Evolutionary conservation across 1,140 invertebrate species (phyloP).

Genomic region (Maniola jurtina): DNA sequence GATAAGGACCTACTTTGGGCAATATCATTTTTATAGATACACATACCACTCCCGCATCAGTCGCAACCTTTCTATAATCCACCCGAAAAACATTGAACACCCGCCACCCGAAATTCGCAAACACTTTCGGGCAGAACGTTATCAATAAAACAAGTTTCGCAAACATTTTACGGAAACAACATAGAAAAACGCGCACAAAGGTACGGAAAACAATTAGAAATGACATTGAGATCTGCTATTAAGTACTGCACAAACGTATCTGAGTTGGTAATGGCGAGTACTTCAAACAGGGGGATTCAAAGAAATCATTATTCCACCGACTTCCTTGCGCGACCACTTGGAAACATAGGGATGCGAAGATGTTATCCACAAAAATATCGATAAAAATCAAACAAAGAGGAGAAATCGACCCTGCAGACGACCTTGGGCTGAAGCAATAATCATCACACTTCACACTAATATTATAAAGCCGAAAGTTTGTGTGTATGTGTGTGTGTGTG

Average conservation of each 20-base stretch:
- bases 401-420: too few relatives aligned
- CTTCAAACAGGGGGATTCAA: slow-evolving; percentile 71
- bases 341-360: slow-evolving; percentile 30
- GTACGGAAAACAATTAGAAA: slow-evolving; percentile 73
- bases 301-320: slow-evolving; percentile 75
- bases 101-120: neutral
- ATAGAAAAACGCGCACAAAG: slow-evolving; percentile 45
- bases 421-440: too few relatives aligned
- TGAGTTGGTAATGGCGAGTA: slow-evolving; percentile 64
- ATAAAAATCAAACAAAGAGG: neutral
- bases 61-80: neutral
- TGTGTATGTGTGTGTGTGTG: too few relatives aligned
- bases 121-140: slow-evolving; percentile 17
- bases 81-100: neutral
- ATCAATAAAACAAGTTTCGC: slow-evolving; percentile 13
- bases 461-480: too few relatives aligned
- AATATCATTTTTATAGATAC: too few relatives aligned
- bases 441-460: too few relatives aligned
- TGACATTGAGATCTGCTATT: slow-evolving; percentile 67
- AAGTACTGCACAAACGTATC: slow-evolving; percentile 72
- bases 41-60: neutral
- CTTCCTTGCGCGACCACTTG: slow-evolving; percentile 66
- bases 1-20: too few relatives aligned
- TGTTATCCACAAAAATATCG: slow-evolving; percentile 3
- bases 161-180: slow-evolving; percentile 25